phyloP scores from a whole-genome alignment of 2,888 invertebrate genomes.

The Drosophila yooni region DNA sequence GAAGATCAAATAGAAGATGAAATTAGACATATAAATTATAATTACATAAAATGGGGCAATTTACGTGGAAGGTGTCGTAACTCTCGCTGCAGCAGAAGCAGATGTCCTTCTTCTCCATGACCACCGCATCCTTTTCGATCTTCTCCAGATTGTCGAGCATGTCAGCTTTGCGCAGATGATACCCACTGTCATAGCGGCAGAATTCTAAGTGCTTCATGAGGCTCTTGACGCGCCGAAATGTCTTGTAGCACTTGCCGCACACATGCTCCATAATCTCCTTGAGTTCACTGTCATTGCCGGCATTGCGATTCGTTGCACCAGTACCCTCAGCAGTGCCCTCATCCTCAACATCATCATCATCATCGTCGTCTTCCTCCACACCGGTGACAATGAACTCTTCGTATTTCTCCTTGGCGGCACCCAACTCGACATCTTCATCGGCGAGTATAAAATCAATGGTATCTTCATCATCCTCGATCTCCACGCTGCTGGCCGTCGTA shows the following conservation, averaged over 20 bases:
- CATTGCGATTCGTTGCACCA: slow-evolving; percentile 21
- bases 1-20: neutral
- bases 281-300: slow-evolving; percentile 53
- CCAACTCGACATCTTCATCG: slow-evolving; percentile 63
- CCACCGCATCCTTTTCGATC: slow-evolving; percentile 82
- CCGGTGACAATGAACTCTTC: slow-evolving; percentile 62
- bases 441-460: slow-evolving; percentile 80
- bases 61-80: slow-evolving; percentile 84
- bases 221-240: slow-evolving; percentile 82
- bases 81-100: slow-evolving; percentile 85
- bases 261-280: slow-evolving; percentile 84
- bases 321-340: slow-evolving; percentile 45
- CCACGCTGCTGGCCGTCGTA: slow-evolving; percentile 26
- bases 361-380: slow-evolving; percentile 62
- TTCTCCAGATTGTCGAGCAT: slow-evolving; percentile 83
- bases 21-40: neutral
- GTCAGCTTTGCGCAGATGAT: slow-evolving; percentile 78
- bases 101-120: slow-evolving; percentile 83
- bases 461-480: slow-evolving; percentile 70
- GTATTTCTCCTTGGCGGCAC: slow-evolving; percentile 44
- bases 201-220: slow-evolving; percentile 82
- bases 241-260: slow-evolving; percentile 84
- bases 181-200: slow-evolving; percentile 82
- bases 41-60: slow-evolving; percentile 11
- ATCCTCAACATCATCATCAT: slow-evolving; percentile 57